phyloP scores from a whole-genome alignment of 2,888 invertebrate genomes.

The Galeruca laticollis region DNA sequence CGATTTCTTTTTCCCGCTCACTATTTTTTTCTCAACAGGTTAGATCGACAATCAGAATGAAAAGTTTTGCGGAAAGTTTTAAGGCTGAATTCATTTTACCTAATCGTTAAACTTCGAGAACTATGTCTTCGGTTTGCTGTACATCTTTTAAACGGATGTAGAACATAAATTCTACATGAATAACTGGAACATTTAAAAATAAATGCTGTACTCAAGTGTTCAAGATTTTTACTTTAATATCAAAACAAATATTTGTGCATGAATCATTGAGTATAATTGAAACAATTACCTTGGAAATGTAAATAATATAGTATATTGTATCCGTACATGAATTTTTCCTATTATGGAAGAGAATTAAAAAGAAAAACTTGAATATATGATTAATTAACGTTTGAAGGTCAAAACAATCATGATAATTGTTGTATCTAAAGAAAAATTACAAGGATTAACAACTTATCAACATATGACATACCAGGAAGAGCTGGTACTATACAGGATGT shows the following conservation, averaged over 20 bases:
- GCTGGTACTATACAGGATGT: too few relatives aligned
- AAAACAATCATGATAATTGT: not conserved
- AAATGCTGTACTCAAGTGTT: too few relatives aligned
- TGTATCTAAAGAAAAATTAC: not conserved
- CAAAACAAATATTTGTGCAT: not conserved
- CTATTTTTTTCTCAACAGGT: constrained; percentile 7
- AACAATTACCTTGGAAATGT: not conserved
- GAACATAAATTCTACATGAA: not conserved
- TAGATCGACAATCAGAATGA: not conserved
- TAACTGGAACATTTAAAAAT: not conserved
- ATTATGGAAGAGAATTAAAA: not conserved
- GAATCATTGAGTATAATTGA: too few relatives aligned
- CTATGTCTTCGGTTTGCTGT: not conserved
- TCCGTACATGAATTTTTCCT: not conserved
- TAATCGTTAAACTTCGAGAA: constrained; percentile 10
- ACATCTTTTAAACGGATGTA: not conserved
- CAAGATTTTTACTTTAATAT: too few relatives aligned
- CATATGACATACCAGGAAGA: not conserved
- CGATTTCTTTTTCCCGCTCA: not conserved
- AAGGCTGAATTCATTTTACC: not conserved
- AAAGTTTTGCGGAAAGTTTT: constrained; percentile 2
- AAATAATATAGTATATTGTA: not conserved
- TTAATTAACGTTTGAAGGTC: not conserved
- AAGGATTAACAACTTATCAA: not conserved
- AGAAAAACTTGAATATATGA: not conserved